Base-by-base conservation (phyloP, 1,140 invertebrate species). In the Catajapyx aquilonaris region DNA sequence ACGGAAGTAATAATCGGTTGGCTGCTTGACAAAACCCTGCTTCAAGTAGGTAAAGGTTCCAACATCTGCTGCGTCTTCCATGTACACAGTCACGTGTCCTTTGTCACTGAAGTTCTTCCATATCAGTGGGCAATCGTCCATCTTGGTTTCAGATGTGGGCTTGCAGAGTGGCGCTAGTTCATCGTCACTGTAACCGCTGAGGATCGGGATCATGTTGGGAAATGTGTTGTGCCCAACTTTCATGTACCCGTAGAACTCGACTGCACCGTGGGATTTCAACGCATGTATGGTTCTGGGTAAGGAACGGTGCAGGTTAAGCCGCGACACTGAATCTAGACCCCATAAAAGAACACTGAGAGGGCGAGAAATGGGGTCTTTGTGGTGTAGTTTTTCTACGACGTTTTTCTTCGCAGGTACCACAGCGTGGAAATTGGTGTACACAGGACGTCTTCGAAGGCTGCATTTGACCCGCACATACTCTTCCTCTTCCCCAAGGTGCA, bases 151-250 rank as follows among this genome's bases (percentile, higher is more conserved):
- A 62, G 58, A 42, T 59, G 59, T 37, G 35, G 11, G 51, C 3
- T 36, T 31, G 13, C 23, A 23, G 23, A 28, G 33, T 39, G 34
- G 15, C 41, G 39, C 38, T 32, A 48, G 4, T 38, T 46, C 32
- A 2, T 32, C 23, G 5, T 39, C 20, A 21, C 38, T 41, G 9
- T 47, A 44, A 2, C 48, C 48, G 3, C 46, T 45, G 17, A 56
- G 34, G 4, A 52, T 13, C 11, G 49, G 41, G 4, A 48, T 41
- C 15, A 56, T 10, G 37, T 57, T 57, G 1, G 52, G 52, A 32
- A 51, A 56, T 9, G 54, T 55, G 30, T 53, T 55, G 13, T 43
- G 46, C 2, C 47, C 54, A n/a, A 55, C 43, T 42, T 54, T 56
- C 9, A 34, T 49, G 32, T 52, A 57, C 11, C 55, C 55, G 20